Base-by-base conservation (phyloP, 2,113 vertebrate genomes). In the Syrrhaptes paradoxus region DNA sequence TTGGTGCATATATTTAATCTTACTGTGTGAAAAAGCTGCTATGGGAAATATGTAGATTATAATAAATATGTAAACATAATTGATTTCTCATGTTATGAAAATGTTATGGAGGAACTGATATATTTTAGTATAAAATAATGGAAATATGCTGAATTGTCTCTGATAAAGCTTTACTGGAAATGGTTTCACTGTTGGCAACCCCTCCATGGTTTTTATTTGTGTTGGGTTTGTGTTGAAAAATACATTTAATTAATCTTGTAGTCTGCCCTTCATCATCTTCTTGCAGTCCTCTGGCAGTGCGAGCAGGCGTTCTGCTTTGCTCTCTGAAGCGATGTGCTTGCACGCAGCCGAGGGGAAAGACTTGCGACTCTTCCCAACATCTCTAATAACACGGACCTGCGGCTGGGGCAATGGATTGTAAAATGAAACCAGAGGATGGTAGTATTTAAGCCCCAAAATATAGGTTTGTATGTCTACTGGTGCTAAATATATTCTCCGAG, bases 1-100 rank as follows among this genome's bases (percentile, higher is more conserved):
- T 97, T 97, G 96, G 73, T 97, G 94, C 85, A 74, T 93, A 97
- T 91, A 77, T 96, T 95, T 96, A 96, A 97, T 91, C 87, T 87
- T 94, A 84, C 49, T 82, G 76, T 88, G 63, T 92, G 88, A 38
- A 85, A 95, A 95, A 96, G 93, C 93, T 76, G 95, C 96, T 96
- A 79, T 92, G 89, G 62, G 54, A 88, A 95, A 90, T 85, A 57
- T 86, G 62, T 86, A 94, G 91, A 93, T 95, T 89, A 79, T 96
- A 93, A 87, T 78, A 83, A 80, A 86, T 90, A 61, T 90, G 66
- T 95, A 93, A 75, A 78, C 85, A 62, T 54, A 94, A 43, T 55
- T 48, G 72, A 78, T 93, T 87, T 96, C 76, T 81, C 83, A 88
- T 87, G 67, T 92, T 87, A 90, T 8, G 52, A 66, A 73, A 67